Conservation (phyloP, 2,888 invertebrate genomes). For the Chrysotoxum bicinctum region DNA sequence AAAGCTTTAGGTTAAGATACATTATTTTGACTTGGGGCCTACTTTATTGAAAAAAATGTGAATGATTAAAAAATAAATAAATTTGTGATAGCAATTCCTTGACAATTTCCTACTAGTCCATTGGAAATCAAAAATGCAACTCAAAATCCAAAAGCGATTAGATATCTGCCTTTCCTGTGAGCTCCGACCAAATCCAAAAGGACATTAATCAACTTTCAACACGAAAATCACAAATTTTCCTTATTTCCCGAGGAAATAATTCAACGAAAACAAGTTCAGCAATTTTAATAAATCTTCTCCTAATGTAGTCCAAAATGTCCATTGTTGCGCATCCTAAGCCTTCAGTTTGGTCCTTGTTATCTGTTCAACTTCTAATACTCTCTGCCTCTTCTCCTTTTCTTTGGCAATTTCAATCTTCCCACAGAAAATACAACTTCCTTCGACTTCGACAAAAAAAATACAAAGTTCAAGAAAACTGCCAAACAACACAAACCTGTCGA, state of each 20-base stretch:
- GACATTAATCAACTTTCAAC: not conserved
- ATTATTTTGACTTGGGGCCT: no score
- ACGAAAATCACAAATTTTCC: slow-evolving; percentile 19
- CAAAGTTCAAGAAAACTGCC: slow-evolving; percentile 50
- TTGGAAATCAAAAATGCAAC: no score
- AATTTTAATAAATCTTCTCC: slow-evolving; percentile 64
- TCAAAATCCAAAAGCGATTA: no score
- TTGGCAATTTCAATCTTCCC: slow-evolving; percentile 13
- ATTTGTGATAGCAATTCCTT: no score
- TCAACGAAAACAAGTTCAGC: slow-evolving; percentile 52
- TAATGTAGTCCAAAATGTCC: slow-evolving; percentile 56
- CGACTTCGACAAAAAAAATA: slow-evolving; percentile 17
- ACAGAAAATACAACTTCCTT: slow-evolving; percentile 29
- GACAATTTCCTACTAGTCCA: no score
- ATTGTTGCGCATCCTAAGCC: slow-evolving; percentile 42
- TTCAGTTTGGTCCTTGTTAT: slow-evolving; percentile 35
- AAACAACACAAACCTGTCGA: slow-evolving; percentile 53
- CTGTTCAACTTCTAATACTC: not conserved
- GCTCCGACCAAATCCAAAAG: not conserved
- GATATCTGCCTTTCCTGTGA: no score
- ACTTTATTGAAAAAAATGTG: no score
- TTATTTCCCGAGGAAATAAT: slow-evolving; percentile 45
- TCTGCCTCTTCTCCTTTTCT: not conserved
- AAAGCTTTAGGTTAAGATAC: no score
- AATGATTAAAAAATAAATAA: no score